A percentile compares a stretch with the other conserved stretches of the same genome.
Conservation (phyloP, 2,888 invertebrate genomes). For the Pammene aurita region DNA sequence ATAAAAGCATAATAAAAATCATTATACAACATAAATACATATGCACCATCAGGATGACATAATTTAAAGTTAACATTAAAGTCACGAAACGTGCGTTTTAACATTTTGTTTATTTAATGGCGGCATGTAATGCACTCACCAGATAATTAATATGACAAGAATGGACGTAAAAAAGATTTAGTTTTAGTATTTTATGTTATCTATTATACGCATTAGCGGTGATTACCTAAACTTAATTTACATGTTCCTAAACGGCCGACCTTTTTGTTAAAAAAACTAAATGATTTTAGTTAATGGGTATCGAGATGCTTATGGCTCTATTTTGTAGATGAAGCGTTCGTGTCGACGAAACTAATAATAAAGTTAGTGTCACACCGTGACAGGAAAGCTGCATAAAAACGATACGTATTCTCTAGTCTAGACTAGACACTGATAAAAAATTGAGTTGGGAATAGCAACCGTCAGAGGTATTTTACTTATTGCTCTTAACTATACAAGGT, state of each 20-base stretch:
- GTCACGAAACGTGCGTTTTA: conserved; percentile 25
- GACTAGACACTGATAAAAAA: too few species aligned
- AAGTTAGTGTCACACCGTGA: background rate
- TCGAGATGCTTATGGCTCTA: background rate
- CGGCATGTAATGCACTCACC: conserved; percentile 19
- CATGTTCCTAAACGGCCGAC: background rate
- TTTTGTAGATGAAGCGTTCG: background rate
- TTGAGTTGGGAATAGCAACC: too few species aligned
- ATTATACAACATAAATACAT: conserved; percentile 7
- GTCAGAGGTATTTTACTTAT: too few species aligned
- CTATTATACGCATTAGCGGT: conserved; percentile 19
- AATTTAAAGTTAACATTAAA: conserved; percentile 21
- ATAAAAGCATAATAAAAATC: background rate
- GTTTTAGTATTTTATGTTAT: conserved; percentile 19
- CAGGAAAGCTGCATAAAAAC: too few species aligned
- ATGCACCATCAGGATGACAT: conserved; percentile 5
- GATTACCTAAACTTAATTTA: conserved; percentile 17
- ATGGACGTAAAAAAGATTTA: conserved; percentile 31
- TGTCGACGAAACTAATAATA: background rate
- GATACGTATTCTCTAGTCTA: too few species aligned
- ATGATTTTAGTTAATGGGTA: background rate
- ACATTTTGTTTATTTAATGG: conserved; percentile 33
- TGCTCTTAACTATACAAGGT: too few species aligned
- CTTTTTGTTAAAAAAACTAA: background rate
- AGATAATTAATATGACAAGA: conserved; percentile 36